Percentiles rank a stretch among this genome's conserved stretches.
phyloP scores from a whole-genome alignment of 2,113 vertebrate genomes.

The Calidris pugnax region DNA sequence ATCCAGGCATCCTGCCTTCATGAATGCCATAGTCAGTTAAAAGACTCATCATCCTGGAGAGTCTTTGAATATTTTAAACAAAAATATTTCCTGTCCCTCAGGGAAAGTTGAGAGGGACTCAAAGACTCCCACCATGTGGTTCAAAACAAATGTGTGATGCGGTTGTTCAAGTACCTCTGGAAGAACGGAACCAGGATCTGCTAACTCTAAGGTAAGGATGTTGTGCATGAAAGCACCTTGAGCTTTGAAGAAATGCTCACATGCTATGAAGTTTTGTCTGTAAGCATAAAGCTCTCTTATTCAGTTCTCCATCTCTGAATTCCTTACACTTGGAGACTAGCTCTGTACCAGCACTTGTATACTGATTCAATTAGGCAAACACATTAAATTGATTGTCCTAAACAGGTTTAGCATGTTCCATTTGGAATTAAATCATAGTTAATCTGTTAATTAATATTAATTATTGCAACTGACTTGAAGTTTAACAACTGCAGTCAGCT shows the following conservation, averaged over 20 bases:
- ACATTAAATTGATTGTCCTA: not conserved
- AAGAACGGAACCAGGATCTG: not conserved
- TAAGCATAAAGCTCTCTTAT: not conserved
- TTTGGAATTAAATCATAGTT: conserved; percentile 9
- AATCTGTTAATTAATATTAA: conserved; percentile 48
- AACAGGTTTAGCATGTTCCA: not conserved
- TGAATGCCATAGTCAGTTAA: not conserved
- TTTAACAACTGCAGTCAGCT: not conserved
- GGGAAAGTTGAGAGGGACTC: not conserved
- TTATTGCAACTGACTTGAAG: not conserved
- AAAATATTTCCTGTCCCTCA: not conserved
- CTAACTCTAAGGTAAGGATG: not conserved
- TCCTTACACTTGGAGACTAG: not conserved
- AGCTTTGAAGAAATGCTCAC: not conserved
- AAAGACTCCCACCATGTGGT: not conserved
- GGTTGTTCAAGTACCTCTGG: not conserved
- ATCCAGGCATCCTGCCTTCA: not conserved
- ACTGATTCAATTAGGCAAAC: not conserved
- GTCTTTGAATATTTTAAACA: not conserved
- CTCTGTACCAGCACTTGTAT: not conserved
- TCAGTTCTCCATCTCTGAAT: not conserved
- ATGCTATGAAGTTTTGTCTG: not conserved
- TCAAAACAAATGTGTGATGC: not conserved
- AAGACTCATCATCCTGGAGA: not conserved
- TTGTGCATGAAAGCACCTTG: not conserved